phyloP scores from a whole-genome alignment of 2,888 invertebrate species.

The Escarpia spicata region DNA sequence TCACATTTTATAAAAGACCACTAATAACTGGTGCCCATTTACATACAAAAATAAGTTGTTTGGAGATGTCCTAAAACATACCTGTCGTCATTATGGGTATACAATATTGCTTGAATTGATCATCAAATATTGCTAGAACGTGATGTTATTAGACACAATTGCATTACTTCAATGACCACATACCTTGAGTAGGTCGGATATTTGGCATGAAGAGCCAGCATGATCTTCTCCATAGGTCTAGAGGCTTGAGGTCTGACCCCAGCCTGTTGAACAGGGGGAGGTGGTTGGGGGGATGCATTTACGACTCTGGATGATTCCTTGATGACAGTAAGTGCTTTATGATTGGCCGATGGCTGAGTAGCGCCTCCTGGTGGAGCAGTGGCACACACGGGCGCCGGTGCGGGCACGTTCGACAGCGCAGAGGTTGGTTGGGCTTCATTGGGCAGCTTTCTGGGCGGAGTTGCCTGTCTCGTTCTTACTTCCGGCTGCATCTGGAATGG shows the following conservation, averaged over 20 bases:
- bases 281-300: too few relatives aligned
- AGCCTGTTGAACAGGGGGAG: too few relatives aligned
- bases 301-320: too few relatives aligned
- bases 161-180: not conserved
- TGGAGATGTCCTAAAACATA: too few relatives aligned
- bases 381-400: not conserved
- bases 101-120: too few relatives aligned
- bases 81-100: too few relatives aligned
- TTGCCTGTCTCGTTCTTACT: not conserved
- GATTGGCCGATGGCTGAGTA: not conserved
- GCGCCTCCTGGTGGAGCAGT: not conserved
- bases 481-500: not conserved
- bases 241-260: not conserved
- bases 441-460: not conserved
- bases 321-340: not conserved
- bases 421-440: not conserved
- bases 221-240: not conserved
- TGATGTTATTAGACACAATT: too few relatives aligned
- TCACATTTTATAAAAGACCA: too few relatives aligned
- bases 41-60: too few relatives aligned
- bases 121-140: too few relatives aligned
- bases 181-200: not conserved
- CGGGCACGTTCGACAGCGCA: not conserved
- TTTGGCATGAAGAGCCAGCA: not conserved
- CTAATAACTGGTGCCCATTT: too few relatives aligned